Evolutionary conservation across 1,140 invertebrate species (phyloP), one percentile per base, ranked within the genome.

Genomic region (Cryptotermes secundus): DNA sequence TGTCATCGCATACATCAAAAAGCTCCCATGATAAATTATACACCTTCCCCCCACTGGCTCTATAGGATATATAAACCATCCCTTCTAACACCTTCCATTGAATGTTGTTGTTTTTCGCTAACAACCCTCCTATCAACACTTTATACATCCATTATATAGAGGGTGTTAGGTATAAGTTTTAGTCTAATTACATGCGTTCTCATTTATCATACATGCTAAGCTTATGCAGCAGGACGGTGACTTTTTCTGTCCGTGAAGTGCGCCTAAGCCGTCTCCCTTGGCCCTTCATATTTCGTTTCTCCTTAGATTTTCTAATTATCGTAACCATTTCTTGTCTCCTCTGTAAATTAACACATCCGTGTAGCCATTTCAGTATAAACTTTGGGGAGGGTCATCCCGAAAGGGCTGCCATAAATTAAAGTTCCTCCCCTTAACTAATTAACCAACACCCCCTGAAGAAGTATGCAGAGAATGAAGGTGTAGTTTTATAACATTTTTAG

Each of bases 21-120:
- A 72, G 59, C n/a, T 72, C 26, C 59, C 59, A 72, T 72, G 59
- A 72, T 72, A 72, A 72, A 72, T 72, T 72, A 72, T 59, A 59
- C 59, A 72, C 26, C 26, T 16, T 6, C n/a, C 6, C n/a, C 59
- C 59, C 59, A n/a, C n/a, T 31, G 7, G 26, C 59, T 31, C 59
- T 6, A 31, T 72, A 22, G 45, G 31, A 31, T 16, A 72, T n/a
- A 72, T 72, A 72, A 7, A 72, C 59, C 59, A 72, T 31, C 14
- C 59, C 59, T 72, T 72, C n/a, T 72, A 72, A 72, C 59, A 72
- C 59, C 59, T 72, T 72, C 6, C 59, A 72, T 31, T 72, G 59
- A 72, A n/a, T 72, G 4, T 4, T 72, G 59, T 72, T 72, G 59
- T 72, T 72, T 72, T 72, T 72, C 59, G 26, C 4, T 2, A 72